Conservation (phyloP, 2,888 invertebrate species). For the Griposia aprilina region DNA sequence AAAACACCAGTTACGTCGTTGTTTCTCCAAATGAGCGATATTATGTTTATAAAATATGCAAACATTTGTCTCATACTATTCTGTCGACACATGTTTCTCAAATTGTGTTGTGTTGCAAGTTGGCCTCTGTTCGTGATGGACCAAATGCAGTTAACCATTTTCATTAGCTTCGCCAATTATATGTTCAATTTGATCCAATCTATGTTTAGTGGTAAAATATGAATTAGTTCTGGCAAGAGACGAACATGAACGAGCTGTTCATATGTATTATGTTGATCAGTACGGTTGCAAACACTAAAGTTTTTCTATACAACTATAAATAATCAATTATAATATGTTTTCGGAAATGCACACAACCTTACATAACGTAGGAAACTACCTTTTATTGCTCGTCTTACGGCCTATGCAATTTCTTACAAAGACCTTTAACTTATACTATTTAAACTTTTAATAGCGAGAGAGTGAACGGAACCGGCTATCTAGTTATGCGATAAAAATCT, state of each 20-base stretch:
- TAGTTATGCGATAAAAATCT: constrained; percentile 38
- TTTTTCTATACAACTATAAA: not conserved
- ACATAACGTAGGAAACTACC: constrained; percentile 21
- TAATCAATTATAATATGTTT: not conserved
- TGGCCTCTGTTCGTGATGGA: constrained; percentile 28
- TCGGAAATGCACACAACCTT: not conserved
- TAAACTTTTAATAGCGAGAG: constrained; percentile 49
- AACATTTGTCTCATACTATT: constrained; percentile 10
- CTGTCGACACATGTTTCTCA: constrained; percentile 26
- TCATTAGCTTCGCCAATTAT: constrained; percentile 19
- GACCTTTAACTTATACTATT: constrained; percentile 3
- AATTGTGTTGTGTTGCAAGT: constrained; percentile 45
- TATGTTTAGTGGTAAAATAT: not conserved
- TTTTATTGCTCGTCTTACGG: constrained; percentile 17
- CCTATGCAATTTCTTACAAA: not conserved
- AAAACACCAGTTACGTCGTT: too few relatives aligned
- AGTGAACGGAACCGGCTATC: constrained; percentile 57
- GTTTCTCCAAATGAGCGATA: too few relatives aligned
- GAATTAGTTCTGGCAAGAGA: not conserved
- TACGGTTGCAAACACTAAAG: not conserved
- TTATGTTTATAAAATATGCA: constrained; percentile 15
- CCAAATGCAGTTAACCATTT: constrained; percentile 19
- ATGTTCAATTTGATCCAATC: not conserved
- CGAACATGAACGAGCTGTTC: not conserved
- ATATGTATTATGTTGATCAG: not conserved